These are phyloP conservation scores for Macrophya annulata DNA, from an alignment of 2,888 invertebrate species.

Conservation along the genomic window DNA sequence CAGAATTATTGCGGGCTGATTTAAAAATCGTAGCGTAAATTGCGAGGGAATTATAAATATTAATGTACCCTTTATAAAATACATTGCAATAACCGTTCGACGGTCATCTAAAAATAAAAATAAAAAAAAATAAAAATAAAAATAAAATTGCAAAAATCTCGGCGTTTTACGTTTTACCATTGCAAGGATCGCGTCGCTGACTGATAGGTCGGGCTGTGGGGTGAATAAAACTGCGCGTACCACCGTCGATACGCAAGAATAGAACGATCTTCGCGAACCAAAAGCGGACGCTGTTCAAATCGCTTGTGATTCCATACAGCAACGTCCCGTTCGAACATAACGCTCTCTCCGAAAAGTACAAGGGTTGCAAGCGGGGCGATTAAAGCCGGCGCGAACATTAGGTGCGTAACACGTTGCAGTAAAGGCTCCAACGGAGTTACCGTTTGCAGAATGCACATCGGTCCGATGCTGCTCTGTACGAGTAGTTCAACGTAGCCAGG, in stretches of 20 bases:
- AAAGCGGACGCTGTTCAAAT: constrained; percentile 86
- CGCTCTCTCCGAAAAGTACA: constrained; percentile 85
- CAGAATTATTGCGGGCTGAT: not conserved
- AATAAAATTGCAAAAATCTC: not conserved
- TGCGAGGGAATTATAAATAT: not conserved
- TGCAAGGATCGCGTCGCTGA: constrained; percentile 71
- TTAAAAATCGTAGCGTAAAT: not conserved
- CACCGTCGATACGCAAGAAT: constrained; percentile 89
- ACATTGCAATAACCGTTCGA: not conserved
- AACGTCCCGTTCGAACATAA: constrained; percentile 92
- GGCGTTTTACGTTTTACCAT: constrained; percentile 67
- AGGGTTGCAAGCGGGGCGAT: constrained; percentile 85
- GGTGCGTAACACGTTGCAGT: constrained; percentile 88
- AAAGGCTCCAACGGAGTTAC: constrained; percentile 91
- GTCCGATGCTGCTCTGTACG: constrained; percentile 83
- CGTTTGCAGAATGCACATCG: constrained; percentile 86
- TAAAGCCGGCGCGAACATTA: constrained; percentile 86
- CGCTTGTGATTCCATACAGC: constrained; percentile 93
- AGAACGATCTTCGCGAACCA: constrained; percentile 88
- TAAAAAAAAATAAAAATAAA: too few relatives aligned
- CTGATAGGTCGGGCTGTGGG: constrained; percentile 83
- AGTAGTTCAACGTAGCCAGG: constrained; percentile 89
- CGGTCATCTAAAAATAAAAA: not conserved
- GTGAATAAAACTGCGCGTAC: constrained; percentile 93
- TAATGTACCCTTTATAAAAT: not conserved